phyloP scores from a whole-genome alignment of 2,797 vertebrate species.

The Myotis vivesi region DNA sequence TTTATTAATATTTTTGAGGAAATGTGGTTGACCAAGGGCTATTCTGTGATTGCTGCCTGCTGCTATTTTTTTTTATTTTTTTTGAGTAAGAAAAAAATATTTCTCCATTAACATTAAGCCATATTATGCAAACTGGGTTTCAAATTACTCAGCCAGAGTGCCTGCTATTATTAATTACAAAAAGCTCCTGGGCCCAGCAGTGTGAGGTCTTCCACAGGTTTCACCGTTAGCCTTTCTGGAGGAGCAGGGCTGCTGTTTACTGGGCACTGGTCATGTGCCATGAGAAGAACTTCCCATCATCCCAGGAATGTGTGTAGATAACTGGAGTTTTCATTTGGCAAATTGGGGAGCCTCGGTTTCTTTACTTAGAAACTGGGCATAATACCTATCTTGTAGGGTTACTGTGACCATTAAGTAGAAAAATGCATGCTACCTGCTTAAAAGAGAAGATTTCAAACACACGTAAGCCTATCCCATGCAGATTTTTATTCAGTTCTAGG shows the following conservation, averaged over 20 bases:
- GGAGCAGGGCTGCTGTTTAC: neutral
- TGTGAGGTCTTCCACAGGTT: neutral
- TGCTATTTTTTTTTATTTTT: neutral
- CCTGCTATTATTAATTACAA: neutral
- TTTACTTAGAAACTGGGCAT: neutral
- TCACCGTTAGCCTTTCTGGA: neutral
- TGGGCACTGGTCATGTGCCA: neutral
- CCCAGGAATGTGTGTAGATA: neutral
- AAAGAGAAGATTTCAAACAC: neutral
- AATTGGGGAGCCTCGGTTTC: neutral
- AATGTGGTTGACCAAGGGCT: neutral
- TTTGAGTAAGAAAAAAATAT: slow-evolving; percentile 58
- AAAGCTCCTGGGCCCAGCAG: neutral
- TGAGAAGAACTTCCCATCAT: neutral
- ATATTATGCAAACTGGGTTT: slow-evolving; percentile 62
- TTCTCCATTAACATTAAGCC: slow-evolving; percentile 57
- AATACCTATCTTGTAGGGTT: neutral
- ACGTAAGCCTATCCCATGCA: neutral
- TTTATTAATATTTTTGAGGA: neutral
- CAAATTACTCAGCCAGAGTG: slow-evolving; percentile 41
- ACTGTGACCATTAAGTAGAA: neutral
- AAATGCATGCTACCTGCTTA: neutral
- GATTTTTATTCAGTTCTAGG: slow-evolving; percentile 33
- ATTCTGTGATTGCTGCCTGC: neutral
- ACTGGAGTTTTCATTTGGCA: neutral